Conservation (phyloP, 2,797 vertebrate genomes). For the Sebastes vulpes region DNA sequence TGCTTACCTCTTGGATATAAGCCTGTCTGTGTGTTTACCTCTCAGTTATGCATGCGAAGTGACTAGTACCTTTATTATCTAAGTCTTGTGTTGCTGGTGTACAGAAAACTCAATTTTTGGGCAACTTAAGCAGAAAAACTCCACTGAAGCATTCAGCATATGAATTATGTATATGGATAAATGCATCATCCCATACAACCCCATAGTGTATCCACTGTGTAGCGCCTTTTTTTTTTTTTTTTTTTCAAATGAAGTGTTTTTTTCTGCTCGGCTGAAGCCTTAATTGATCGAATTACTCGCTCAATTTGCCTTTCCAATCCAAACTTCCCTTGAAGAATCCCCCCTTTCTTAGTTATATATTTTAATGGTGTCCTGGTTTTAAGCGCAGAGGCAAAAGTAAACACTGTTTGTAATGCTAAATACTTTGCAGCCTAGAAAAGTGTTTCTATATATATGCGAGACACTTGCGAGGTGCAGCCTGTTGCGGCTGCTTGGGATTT, state of each 20-base stretch:
- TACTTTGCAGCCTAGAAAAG: constrained; percentile 22
- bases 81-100: background rate
- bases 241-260: background rate
- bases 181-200: background rate
- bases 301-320: constrained; percentile 53
- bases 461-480: constrained; percentile 28
- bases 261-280: constrained; percentile 19
- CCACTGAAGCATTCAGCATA: background rate
- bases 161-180: constrained; percentile 5
- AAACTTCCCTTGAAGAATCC: constrained; percentile 42
- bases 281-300: constrained; percentile 63
- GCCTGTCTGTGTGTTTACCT: background rate
- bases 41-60: background rate
- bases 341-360: constrained; percentile 20
- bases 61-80: background rate
- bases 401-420: constrained; percentile 69
- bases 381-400: constrained; percentile 46
- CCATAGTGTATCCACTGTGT: background rate
- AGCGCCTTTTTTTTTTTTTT: background rate
- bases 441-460: background rate
- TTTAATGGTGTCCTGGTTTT: constrained; percentile 49
- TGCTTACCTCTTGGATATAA: background rate
- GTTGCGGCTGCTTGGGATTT: constrained; percentile 24
- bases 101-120: background rate
- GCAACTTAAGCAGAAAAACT: background rate